Percentiles rank a stretch among this genome's conserved stretches.
phyloP scores from a whole-genome alignment of 2,888 invertebrate genomes.

The Oxyteleia sp. region DNA sequence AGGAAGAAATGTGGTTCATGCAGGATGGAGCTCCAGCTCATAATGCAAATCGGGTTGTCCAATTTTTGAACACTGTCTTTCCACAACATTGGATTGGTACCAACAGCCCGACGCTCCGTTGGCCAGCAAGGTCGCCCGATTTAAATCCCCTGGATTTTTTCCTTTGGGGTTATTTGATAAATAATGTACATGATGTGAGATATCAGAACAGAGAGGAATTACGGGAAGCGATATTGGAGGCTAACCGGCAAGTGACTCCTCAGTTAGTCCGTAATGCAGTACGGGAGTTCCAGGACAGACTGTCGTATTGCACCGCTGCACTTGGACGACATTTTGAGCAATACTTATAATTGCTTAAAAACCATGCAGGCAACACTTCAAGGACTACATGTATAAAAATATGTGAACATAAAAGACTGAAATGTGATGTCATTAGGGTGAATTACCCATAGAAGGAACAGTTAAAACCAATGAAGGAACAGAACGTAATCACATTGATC shows the following conservation, averaged over 20 bases:
- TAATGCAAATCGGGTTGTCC: not conserved
- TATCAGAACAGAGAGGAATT: not conserved
- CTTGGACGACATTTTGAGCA: not conserved
- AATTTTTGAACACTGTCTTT: not conserved
- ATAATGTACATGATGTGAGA: not conserved
- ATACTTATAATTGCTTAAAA: too few relatives aligned
- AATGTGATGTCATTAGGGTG: too few relatives aligned
- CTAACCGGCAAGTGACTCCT: not conserved
- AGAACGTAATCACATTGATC: too few relatives aligned
- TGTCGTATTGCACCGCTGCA: not conserved
- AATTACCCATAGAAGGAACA: too few relatives aligned
- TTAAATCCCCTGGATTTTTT: constrained; percentile 30
- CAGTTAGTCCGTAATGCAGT: not conserved
- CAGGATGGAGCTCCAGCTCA: constrained; percentile 28
- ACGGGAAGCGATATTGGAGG: not conserved
- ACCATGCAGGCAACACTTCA: too few relatives aligned
- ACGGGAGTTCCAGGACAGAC: not conserved
- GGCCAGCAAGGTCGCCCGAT: constrained; percentile 22
- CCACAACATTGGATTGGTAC: constrained; percentile 28
- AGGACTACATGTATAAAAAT: too few relatives aligned
- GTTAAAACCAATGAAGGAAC: too few relatives aligned
- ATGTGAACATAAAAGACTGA: too few relatives aligned
- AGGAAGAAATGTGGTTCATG: constrained; percentile 21
- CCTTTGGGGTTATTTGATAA: constrained; percentile 20
- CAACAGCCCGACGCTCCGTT: constrained; percentile 12